A percentile compares a stretch with the other conserved stretches of the same genome.
Evolutionary conservation across 2,888 invertebrate genomes (phyloP).

Genomic region (Eurois occulta): DNA sequence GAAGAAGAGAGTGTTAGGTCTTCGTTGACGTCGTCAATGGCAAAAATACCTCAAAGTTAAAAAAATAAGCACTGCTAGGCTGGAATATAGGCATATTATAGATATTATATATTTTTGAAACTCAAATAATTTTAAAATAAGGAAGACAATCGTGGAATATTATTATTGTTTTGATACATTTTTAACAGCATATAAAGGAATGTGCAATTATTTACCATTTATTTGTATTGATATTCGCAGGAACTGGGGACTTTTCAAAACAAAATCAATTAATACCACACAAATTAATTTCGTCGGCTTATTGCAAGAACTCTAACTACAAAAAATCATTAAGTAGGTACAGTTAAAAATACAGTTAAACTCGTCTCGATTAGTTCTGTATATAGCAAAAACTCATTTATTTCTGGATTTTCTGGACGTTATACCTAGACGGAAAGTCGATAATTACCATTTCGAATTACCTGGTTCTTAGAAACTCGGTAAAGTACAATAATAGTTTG

Average conservation of each 20-base stretch:
- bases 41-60: slow-evolving; percentile 58
- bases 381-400: too few species aligned
- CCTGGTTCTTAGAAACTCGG: too few species aligned
- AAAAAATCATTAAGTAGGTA: too few species aligned
- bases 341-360: too few species aligned
- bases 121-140: slow-evolving; percentile 1
- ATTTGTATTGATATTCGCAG: not conserved
- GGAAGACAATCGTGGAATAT: slow-evolving; percentile 21
- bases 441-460: too few species aligned
- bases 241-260: not conserved
- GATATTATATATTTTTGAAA: not conserved
- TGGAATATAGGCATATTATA: not conserved
- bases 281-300: too few species aligned
- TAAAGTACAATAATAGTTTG: too few species aligned
- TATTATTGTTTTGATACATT: not conserved
- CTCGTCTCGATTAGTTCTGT: too few species aligned
- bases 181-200: not conserved
- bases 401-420: too few species aligned
- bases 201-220: slow-evolving; percentile 2
- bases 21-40: slow-evolving; percentile 70
- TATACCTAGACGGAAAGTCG: too few species aligned
- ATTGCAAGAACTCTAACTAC: too few species aligned
- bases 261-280: not conserved
- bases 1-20: slow-evolving; percentile 79
- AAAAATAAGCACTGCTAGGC: not conserved